Evolutionary conservation across 2,888 invertebrate species (phyloP).

Genomic region (Nesidiocoris tenuis): DNA sequence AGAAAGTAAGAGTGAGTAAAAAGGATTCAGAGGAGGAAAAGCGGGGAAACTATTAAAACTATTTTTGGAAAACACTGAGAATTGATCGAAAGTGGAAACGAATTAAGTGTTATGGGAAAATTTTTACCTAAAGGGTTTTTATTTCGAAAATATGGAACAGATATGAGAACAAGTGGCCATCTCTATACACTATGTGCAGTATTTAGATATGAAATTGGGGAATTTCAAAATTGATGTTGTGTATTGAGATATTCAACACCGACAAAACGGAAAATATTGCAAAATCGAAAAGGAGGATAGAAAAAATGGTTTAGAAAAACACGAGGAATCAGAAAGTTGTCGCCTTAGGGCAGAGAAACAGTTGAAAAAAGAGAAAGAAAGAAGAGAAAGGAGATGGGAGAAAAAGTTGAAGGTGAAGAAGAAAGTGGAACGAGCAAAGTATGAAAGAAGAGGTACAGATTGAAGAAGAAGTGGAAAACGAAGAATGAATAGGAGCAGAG

Average conservation of each 20-base stretch:
- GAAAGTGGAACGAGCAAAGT: not conserved
- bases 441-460: constrained; percentile 3
- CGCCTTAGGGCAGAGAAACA: not conserved
- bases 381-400: not conserved
- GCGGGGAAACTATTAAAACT: not conserved
- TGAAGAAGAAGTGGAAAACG: not conserved
- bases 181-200: too few relatives aligned
- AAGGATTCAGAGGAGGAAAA: not conserved
- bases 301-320: not conserved
- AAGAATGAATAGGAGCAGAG: not conserved
- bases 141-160: not conserved
- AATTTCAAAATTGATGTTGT: too few relatives aligned
- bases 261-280: not conserved
- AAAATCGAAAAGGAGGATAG: not conserved
- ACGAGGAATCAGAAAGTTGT: not conserved
- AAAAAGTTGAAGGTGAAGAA: not conserved
- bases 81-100: not conserved
- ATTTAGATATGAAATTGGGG: too few relatives aligned
- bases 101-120: not conserved
- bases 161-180: not conserved
- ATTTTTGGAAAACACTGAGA: not conserved
- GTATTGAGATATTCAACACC: too few relatives aligned
- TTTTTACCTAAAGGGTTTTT: not conserved
- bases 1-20: not conserved
- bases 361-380: not conserved